Evolutionary conservation across 2,113 vertebrate species (phyloP), one percentile per base, ranked within the genome.

Genomic region (Centrocercus urophasianus): DNA sequence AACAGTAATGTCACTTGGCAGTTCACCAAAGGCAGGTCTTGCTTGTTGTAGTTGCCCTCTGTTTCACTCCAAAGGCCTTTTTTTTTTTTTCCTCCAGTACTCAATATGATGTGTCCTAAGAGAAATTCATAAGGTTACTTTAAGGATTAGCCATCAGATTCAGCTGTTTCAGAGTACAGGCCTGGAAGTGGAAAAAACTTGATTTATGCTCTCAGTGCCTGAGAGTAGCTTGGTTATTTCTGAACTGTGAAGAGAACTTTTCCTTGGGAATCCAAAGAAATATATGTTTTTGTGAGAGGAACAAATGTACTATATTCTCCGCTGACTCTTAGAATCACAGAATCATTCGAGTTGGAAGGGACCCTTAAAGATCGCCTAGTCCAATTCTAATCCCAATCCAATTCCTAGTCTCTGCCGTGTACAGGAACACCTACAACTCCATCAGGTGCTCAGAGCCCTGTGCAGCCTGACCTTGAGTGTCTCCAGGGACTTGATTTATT

Each of bases 191-290:
- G 38, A 78, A 38, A 86, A 74, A 83, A 64, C 65, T 16, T 56
- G 65, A 86, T 83, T 81, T 60, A 81, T 64, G 47, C 16, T 64
- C 57, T 71, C 43, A 38, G 2, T 75, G 42, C 38, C 34, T 63
- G 27, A 43, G 36, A 34, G 38, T 86, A 60, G 34, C 42, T 83
- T 78, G 57, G 15, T 25, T 71, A 65, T 75, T 86, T 83, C 79
- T 94, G 83, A 81, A 67, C 72, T 75, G 60, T 56, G 76, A 83
- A 71, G 14, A 81, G 34, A 90, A 74, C 38, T 81, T 93, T 71
- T 83, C 79, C 45, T 86, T 71, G 80, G 60, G 42, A 88, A 56
- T 56, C 21, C 36, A 76, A 61, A 38, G 38, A 38, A n/a, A 12
- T 67, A 20, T 28, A 25, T 52, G 25, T 77, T 93, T 89, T 67